A percentile compares a stretch with the other conserved stretches of the same genome.
Conservation (phyloP, 2,113 vertebrate genomes). For the Prionailurus viverrinus region DNA sequence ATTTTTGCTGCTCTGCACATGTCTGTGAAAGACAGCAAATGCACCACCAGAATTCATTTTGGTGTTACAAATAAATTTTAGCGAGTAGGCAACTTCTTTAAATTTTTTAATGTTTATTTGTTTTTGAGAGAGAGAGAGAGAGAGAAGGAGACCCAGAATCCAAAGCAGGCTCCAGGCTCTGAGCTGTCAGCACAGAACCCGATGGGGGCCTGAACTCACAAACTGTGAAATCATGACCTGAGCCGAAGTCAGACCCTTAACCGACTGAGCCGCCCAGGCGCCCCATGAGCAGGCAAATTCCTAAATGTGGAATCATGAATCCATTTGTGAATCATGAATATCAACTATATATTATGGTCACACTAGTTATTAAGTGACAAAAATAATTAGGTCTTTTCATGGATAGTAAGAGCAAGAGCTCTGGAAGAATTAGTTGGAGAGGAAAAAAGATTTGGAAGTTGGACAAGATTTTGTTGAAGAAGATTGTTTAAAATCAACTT, state of each 20-base stretch:
- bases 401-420: background rate
- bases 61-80: constrained; percentile 18
- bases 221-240: too few species aligned
- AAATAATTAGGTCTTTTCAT: constrained; percentile 34
- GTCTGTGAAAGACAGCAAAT: constrained; percentile 2
- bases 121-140: too few species aligned
- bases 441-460: constrained; percentile 16
- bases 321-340: background rate
- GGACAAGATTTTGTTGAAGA: background rate
- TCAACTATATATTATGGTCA: background rate
- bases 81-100: background rate
- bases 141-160: too few species aligned
- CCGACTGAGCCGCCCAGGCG: too few species aligned
- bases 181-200: too few species aligned
- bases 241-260: too few species aligned
- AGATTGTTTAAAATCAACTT: constrained; percentile 47
- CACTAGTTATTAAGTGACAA: background rate
- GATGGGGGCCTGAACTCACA: too few species aligned
- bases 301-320: background rate
- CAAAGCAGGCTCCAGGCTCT: too few species aligned
- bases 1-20: background rate
- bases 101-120: too few species aligned
- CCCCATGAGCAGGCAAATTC: background rate
- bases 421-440: background rate
- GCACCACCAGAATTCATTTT: background rate